These are phyloP conservation scores for Caloenas nicobarica DNA, from an alignment of 2,113 vertebrate species.

Conservation along the genomic window DNA sequence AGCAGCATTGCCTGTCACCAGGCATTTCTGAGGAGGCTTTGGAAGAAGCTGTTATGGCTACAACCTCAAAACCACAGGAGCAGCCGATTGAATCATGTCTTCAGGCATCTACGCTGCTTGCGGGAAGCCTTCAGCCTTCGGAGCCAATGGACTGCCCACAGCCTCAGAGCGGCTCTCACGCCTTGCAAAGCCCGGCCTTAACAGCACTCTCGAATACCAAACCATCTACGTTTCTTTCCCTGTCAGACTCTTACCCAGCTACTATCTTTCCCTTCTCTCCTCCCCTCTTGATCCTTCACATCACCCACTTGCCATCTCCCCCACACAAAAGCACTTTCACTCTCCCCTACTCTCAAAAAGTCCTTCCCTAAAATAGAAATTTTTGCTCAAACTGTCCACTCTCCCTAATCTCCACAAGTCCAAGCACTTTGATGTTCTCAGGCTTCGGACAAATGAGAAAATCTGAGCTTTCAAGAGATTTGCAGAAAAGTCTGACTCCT, in stretches of 20 bases:
- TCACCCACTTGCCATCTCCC: background rate
- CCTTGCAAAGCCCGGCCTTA: background rate
- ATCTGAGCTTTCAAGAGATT: background rate
- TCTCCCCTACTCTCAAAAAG: background rate
- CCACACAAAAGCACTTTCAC: background rate
- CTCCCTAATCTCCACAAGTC: background rate
- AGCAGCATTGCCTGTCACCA: background rate
- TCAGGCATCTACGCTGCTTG: background rate
- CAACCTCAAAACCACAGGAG: background rate
- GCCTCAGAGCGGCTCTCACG: background rate
- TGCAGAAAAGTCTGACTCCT: background rate
- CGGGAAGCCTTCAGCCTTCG: background rate
- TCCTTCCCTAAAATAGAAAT: background rate
- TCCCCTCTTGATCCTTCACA: background rate
- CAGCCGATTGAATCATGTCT: background rate
- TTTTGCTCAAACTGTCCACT: background rate
- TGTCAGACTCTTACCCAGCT: background rate
- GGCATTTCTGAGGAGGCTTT: background rate
- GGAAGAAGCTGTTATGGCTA: background rate
- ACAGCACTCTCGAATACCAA: background rate
- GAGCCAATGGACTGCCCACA: fast-evolving
- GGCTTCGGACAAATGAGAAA: background rate
- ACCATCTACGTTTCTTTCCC: fast-evolving
- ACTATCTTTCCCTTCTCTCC: background rate
- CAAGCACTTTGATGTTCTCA: background rate